Evolutionary conservation across 2,797 vertebrate genomes (phyloP).

Genomic region (Rhynchotus rufescens): DNA sequence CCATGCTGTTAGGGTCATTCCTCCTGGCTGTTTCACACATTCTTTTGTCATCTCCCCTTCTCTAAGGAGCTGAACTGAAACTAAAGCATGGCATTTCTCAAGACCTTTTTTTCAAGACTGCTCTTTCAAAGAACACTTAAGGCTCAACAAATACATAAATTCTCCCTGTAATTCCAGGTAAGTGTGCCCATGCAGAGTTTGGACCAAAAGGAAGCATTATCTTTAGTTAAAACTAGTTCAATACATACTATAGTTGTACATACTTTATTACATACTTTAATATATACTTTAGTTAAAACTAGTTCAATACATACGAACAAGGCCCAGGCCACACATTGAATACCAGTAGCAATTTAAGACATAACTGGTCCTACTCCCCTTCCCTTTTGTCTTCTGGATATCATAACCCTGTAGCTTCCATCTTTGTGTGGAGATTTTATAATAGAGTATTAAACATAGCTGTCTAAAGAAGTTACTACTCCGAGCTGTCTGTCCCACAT

Average conservation of each 20-base stretch:
- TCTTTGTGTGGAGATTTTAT: fast-evolving
- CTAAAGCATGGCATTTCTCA: neutral
- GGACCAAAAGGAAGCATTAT: neutral
- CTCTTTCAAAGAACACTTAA: neutral
- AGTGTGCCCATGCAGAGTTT: neutral
- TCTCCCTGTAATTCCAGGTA: neutral
- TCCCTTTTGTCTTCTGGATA: neutral
- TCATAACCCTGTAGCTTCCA: neutral
- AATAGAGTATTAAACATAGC: neutral
- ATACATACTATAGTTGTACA: too few relatives aligned
- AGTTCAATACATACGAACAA: fast-evolving
- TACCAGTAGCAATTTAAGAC: neutral
- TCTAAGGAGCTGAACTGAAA: neutral
- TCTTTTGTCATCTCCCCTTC: neutral
- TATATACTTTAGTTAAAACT: too few relatives aligned
- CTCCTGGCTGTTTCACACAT: neutral
- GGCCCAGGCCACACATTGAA: neutral
- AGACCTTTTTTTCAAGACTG: neutral
- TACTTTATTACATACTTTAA: too few relatives aligned
- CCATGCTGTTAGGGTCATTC: neutral
- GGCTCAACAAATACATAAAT: neutral
- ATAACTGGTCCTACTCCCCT: neutral
- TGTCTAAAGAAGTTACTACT: neutral
- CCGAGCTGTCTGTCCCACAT: neutral
- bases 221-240: neutral